phyloP scores from a whole-genome alignment of 1,140 invertebrate genomes.

The Geopemphigus sp. region DNA sequence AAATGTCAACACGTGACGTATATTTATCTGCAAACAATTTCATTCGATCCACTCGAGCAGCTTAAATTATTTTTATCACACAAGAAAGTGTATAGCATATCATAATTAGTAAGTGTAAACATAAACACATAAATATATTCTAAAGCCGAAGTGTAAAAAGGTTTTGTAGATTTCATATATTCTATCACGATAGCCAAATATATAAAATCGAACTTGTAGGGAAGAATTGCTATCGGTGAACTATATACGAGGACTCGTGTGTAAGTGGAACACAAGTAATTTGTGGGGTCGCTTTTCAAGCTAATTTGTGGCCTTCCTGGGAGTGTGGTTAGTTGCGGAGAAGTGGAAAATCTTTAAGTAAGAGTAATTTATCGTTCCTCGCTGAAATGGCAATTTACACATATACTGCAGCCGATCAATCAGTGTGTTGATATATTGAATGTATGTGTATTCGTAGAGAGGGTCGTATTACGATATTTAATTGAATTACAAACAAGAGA shows the following conservation, averaged over 20 bases:
- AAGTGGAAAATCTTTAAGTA: constrained; percentile 38
- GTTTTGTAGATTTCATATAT: constrained; percentile 5
- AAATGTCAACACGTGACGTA: no score
- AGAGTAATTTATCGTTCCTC: constrained; percentile 42
- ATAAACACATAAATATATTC: not conserved
- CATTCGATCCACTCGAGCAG: no score
- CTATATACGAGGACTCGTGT: not conserved
- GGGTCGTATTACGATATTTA: constrained; percentile 16
- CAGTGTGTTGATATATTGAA: constrained; percentile 28
- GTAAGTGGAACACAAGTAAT: constrained; percentile 10
- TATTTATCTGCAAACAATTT: no score
- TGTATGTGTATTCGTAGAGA: not conserved
- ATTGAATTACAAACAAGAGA: constrained; percentile 25
- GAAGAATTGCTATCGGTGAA: not conserved
- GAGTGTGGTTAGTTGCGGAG: constrained; percentile 9
- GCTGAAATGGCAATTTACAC: constrained; percentile 42
- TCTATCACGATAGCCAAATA: not conserved
- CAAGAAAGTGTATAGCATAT: no score
- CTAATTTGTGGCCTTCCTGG: constrained; percentile 29
- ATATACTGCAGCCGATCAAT: constrained; percentile 33
- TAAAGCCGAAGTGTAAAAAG: not conserved
- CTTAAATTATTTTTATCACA: no score
- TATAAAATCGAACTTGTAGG: not conserved
- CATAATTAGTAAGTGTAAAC: no score
- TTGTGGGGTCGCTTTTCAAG: constrained; percentile 37